Conservation (phyloP, 2,113 vertebrate genomes). For the Centrocercus urophasianus region DNA sequence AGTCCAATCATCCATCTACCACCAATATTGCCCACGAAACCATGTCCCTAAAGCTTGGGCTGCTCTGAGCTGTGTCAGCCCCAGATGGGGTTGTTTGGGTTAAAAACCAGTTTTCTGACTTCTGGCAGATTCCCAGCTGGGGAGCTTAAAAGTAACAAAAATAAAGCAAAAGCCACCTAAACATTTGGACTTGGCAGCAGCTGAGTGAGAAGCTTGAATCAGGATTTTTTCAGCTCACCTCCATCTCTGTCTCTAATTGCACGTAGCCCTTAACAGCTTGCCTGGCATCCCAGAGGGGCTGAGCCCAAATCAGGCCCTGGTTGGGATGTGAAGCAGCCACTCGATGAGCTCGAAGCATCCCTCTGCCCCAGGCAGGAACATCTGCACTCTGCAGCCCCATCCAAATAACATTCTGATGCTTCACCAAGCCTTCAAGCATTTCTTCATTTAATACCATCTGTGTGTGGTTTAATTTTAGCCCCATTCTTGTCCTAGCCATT, state of each 20-base stretch:
- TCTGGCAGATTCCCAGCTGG: neutral
- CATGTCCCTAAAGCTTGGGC: no score
- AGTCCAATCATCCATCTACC: no score
- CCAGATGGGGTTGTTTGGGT: neutral
- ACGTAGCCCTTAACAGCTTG: neutral
- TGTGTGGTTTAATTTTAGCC: constrained; percentile 39
- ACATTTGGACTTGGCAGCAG: constrained; percentile 24
- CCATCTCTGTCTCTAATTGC: neutral
- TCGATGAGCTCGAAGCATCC: neutral
- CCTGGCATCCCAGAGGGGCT: neutral
- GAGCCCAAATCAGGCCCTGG: neutral
- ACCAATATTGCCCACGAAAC: no score
- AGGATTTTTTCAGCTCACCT: constrained; percentile 11
- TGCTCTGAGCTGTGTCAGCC: neutral
- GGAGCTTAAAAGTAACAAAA: constrained; percentile 6
- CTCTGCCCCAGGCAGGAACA: constrained; percentile 4
- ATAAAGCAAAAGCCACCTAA: constrained; percentile 29
- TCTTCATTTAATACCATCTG: constrained; percentile 12
- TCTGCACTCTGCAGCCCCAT: neutral
- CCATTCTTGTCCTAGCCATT: neutral
- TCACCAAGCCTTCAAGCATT: constrained; percentile 3
- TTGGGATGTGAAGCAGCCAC: neutral
- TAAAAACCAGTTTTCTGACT: neutral
- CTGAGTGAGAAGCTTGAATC: neutral
- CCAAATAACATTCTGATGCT: constrained; percentile 24